Conservation (phyloP, 2,888 invertebrate genomes). For the Nomada flava region DNA sequence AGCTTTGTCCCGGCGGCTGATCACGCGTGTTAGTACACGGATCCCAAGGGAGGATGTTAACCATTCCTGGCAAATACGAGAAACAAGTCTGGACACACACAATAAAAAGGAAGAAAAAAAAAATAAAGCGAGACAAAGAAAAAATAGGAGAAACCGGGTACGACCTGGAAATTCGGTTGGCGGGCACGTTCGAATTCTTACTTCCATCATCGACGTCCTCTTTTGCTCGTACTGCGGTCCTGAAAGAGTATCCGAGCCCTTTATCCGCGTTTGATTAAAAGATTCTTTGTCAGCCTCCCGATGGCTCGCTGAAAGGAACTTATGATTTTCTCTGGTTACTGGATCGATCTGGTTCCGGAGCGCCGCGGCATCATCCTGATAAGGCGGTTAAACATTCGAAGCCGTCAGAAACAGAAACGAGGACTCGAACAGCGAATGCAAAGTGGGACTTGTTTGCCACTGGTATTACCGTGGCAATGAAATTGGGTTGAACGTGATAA, state of each 20-base stretch:
- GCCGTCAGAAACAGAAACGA: slow-evolving; percentile 16
- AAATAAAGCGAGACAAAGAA: neutral
- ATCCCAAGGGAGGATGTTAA: slow-evolving; percentile 51
- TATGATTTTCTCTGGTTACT: slow-evolving; percentile 40
- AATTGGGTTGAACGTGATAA: slow-evolving; percentile 10
- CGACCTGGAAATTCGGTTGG: slow-evolving; percentile 67
- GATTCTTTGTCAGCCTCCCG: slow-evolving; percentile 49
- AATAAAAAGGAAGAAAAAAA: neutral
- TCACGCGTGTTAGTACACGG: slow-evolving; percentile 49
- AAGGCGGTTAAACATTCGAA: slow-evolving; percentile 41
- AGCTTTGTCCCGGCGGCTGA: slow-evolving; percentile 57
- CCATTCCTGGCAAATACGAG: slow-evolving; percentile 60
- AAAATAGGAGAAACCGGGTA: slow-evolving; percentile 46
- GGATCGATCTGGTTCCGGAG: slow-evolving; percentile 28
- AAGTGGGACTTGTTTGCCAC: slow-evolving; percentile 16
- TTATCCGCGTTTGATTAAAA: slow-evolving; percentile 64
- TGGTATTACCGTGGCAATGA: slow-evolving; percentile 2
- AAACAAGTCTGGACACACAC: slow-evolving; percentile 63
- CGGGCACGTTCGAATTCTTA: slow-evolving; percentile 33
- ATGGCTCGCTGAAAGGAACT: slow-evolving; percentile 23
- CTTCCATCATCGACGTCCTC: neutral
- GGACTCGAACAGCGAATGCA: slow-evolving; percentile 2
- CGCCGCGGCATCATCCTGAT: slow-evolving; percentile 22
- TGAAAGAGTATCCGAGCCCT: slow-evolving; percentile 31
- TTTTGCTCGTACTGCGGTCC: neutral